Evolutionary conservation across 2,797 vertebrate species (phyloP), one percentile per base, ranked within the genome.

Genomic region (Takifugu rubripes): DNA sequence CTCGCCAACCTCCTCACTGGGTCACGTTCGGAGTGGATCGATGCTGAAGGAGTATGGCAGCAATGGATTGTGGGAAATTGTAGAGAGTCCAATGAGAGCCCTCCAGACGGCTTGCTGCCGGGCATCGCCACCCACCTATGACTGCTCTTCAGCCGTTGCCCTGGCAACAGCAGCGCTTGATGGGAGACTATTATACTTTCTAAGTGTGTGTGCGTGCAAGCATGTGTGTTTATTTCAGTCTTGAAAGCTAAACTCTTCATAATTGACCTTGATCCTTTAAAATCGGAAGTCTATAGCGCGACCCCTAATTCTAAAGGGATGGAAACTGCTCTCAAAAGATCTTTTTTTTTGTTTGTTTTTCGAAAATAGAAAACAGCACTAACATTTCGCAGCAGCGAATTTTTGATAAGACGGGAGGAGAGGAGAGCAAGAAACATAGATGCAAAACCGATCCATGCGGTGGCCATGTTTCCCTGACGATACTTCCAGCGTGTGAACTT

Each of bases 71-170:
- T 85, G 87, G 79, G 82, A 67, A 74, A 55, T 25, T 5, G 2
- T 82, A 56, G 72, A 86, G 81, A 80, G 87, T 72, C 84, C 84
- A 86, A 81, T 85, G 83, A 88, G 81, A 85, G 82, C 78, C 76
- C 86, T 85, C 65, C 64, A 86, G 79, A 83, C 68, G 52, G 67
- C 78, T 59, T 57, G 77, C 84, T 80, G 77, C 78, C 26, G 77
- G 84, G 84, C 82, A 84, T 77, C 66, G 14, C 79, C 79, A 71
- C 84, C 86, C 78, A 85, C 85, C 85, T 72, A 78, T 72, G 75
- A 77, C 77, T 83, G 80, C 74, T 79, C 79, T 75, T 61, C 63
- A 80, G 74, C 72, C 80, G 83, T 89, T 79, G 71, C 86, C 63
- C 40, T 84, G 78, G 86, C 82, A 89, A 89, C 87, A 81, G 80